A percentile compares a stretch with the other conserved stretches of the same genome.
phyloP scores from a whole-genome alignment of 92 coral and sea anemone species.

The Epizoanthus stellaris region DNA sequence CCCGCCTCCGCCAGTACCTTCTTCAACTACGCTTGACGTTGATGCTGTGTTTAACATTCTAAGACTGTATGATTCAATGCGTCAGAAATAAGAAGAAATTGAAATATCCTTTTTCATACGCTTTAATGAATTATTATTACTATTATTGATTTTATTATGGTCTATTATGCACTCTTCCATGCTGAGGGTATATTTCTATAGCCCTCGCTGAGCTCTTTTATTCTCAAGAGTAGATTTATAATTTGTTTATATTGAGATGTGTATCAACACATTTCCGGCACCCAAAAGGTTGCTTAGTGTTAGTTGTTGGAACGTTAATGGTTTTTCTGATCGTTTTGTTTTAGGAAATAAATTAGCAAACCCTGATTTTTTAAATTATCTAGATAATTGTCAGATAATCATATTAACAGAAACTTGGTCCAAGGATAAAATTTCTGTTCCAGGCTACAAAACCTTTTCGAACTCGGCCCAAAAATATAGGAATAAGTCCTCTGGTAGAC shows the following conservation, averaged over 20 bases:
- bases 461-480: neutral
- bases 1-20: too few species aligned
- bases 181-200: neutral
- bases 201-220: neutral
- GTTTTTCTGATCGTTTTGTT: neutral
- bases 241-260: neutral
- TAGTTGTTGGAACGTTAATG: neutral
- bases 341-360: neutral
- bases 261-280: neutral
- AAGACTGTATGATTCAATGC: neutral
- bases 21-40: too few species aligned
- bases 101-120: neutral
- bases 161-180: neutral
- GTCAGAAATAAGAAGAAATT: neutral
- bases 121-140: neutral
- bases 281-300: neutral
- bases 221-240: neutral
- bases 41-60: neutral
- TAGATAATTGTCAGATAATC: neutral
- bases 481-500: neutral
- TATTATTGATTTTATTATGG: neutral
- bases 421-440: neutral
- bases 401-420: neutral
- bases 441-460: neutral
- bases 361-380: neutral